Evolutionary conservation across 2,797 vertebrate species (phyloP).

Genomic region (Microchirus variegatus): DNA sequence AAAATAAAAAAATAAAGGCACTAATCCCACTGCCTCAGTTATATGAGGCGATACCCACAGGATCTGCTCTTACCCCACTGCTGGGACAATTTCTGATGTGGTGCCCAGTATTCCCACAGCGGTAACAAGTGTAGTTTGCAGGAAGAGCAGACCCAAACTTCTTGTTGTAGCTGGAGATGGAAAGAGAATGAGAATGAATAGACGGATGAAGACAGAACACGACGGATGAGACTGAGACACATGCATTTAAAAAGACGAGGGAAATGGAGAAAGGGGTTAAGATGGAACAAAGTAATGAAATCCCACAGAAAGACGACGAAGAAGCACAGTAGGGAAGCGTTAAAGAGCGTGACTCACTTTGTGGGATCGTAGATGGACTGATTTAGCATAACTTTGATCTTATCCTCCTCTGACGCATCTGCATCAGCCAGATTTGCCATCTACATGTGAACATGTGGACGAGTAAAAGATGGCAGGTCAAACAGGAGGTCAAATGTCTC

Average conservation of each 20-base stretch:
- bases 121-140: constrained; percentile 93
- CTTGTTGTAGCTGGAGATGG: constrained; percentile 88
- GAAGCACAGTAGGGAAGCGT: neutral
- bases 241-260: neutral
- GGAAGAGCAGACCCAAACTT: constrained; percentile 88
- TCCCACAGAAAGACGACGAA: neutral
- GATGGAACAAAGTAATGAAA: neutral
- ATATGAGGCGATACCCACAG: neutral
- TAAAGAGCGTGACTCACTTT: constrained; percentile 86
- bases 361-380: constrained; percentile 93
- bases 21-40: neutral
- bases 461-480: neutral
- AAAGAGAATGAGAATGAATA: neutral
- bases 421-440: constrained; percentile 95
- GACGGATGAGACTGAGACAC: neutral
- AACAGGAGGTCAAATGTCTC: neutral
- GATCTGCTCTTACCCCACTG: constrained; percentile 84
- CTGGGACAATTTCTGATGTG: constrained; percentile 96
- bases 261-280: neutral
- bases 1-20: neutral
- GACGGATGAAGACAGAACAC: neutral
- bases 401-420: constrained; percentile 96
- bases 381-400: constrained; percentile 95
- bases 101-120: constrained; percentile 94
- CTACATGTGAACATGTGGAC: constrained; percentile 75